A percentile compares a stretch with the other conserved stretches of the same genome.
Conservation (phyloP, 2,797 vertebrate genomes). For the Sebastes nivosus region DNA sequence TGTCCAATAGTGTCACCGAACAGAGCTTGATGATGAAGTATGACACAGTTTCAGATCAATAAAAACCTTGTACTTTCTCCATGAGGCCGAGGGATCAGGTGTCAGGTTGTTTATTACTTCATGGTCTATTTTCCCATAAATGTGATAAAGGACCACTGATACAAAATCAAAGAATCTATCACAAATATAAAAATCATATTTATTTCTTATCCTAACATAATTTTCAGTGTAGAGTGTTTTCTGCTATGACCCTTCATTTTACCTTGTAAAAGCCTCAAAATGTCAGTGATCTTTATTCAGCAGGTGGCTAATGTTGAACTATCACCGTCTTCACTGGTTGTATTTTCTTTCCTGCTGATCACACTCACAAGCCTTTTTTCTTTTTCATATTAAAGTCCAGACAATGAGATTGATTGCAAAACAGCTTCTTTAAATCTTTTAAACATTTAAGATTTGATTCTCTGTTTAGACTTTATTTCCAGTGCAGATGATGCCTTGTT, state of each 20-base stretch:
- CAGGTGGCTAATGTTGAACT: not conserved
- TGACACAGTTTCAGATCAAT: constrained; percentile 15
- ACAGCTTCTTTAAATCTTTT: not conserved
- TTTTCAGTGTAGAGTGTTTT: not conserved
- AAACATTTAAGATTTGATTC: not conserved
- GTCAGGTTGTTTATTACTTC: not conserved
- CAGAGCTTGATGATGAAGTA: not conserved
- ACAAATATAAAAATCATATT: not conserved
- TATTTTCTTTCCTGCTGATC: not conserved
- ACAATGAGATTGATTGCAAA: not conserved
- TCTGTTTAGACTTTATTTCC: not conserved
- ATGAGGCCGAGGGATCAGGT: not conserved
- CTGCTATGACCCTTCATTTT: not conserved
- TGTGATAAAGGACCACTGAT: not conserved
- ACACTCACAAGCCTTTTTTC: not conserved
- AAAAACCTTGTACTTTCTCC: not conserved
- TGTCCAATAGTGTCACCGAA: not conserved
- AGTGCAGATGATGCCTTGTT: not conserved
- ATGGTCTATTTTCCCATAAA: not conserved
- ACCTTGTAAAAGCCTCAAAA: not conserved
- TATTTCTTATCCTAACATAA: not conserved
- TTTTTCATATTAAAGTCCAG: no score
- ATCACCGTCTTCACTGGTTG: not conserved
- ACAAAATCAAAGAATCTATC: not conserved
- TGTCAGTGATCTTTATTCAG: constrained; percentile 2